Base-by-base conservation (phyloP, 2,113 vertebrate species). In the Caretta caretta region DNA sequence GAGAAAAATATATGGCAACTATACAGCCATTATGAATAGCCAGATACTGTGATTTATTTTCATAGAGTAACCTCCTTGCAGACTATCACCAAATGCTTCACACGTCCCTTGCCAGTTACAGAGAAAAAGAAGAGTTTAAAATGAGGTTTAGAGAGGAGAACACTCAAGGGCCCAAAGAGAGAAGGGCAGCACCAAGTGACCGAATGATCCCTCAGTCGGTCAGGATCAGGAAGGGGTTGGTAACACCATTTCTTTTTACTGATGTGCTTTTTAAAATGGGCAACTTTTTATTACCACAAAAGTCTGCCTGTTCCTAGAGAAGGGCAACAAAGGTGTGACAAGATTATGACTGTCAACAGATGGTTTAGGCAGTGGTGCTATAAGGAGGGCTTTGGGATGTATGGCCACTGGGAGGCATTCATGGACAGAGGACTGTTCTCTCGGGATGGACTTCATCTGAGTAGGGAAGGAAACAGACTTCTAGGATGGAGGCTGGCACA, bases 11-110 rank as follows among this genome's bases (percentile, higher is more conserved):
- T 50, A 42, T 4, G 22, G 72, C 35, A 93, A 69, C 62, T 87
- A 53, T 9, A 65, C 10, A 90, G 53, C 1, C 57, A 62, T 24
- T 6, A 69, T 1, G 46, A 91, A 93, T 88, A 94, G 76, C 25
- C 85, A 94, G 78, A 87, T 49, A 86, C 90, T 13, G 75, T 24
- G 31, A 50, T 62, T 91, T 84, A 93, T 92, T 94, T 93, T 79
- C 78, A 90, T 56, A 24, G 0, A 84, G 56, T 75, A 24, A 94
- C 53, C 51, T 91, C 27, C 89, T 16, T 80, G 57, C 89, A 90
- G 59, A 86, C 75, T 82, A 96, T 76, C 54, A 69, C 59, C 42
- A 82, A 51, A 57, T 72, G 84, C 48, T 96, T 93, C 83, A 14
- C 48, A 54, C 85, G 48, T 56, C 76, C 84, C 76, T 86, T 62